Evolutionary conservation across 2,797 vertebrate species (phyloP), one percentile per base, ranked within the genome.

Genomic region (Rousettus madagascariensis): DNA sequence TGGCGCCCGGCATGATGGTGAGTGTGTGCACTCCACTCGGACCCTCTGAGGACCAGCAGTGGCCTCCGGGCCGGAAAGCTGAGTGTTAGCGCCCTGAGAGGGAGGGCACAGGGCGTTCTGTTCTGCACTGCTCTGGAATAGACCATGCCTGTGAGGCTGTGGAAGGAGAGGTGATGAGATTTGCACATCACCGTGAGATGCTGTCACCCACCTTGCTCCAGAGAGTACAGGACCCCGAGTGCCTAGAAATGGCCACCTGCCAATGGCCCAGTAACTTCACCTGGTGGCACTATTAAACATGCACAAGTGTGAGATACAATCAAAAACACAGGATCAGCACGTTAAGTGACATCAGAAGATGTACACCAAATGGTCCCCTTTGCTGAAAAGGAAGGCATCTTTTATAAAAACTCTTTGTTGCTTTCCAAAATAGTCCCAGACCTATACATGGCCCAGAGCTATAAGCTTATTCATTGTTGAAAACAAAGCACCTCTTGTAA

Each of bases 1-100:
- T 98, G 79, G 97, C 98, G 0, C 96, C 98, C 3, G 98, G 99
- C 88, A 98, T 98, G 96, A 97, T 99, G 99, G 99, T 99, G 98
- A 98, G 99, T 96, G 59, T 46, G 87, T 0, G 0, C 0, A 49
- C 75, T 33, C 30, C 1, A 0, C 1, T 2, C 2, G 0, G 22
- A 17, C 12, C 1, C 19, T n/a, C 28, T 0, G 0, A 1, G 33
- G 36, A n/a, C 19, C 13, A 16, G 11, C 3, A 0, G 26, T 5
- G 13, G 43, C 71, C n/a, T 78, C 30, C 46, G 38, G 22, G n/a
- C 88, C n/a, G 10, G 17, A 24, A 20, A 15, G 33, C 55, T 0
- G 0, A n/a, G 61, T 1, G 0, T n/a, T 2, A 0, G 36, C n/a
- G 69, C 51, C 46, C 3, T 7, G 65, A 49, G 41, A 43, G 51